Evolutionary conservation across 2,888 invertebrate species (phyloP).

Genomic region (Temnothorax unifasciatus): DNA sequence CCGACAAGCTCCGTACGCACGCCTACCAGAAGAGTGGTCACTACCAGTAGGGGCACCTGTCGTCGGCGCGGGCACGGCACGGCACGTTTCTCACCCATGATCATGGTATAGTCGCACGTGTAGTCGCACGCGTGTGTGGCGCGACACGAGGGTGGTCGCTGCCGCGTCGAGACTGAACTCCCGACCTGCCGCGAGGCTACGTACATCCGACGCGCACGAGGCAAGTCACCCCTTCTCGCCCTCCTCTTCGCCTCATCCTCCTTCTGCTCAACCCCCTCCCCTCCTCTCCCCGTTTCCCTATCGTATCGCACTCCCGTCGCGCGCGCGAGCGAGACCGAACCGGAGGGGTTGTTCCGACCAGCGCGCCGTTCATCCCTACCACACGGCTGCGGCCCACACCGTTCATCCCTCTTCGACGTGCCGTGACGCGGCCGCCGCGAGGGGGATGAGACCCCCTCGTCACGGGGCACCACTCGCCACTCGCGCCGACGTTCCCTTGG

Average conservation of each 20-base stretch:
- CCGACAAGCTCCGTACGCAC: slow-evolving; percentile 82
- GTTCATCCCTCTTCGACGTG: slow-evolving; percentile 70
- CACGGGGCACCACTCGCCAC: slow-evolving; percentile 33
- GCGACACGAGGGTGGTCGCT: slow-evolving; percentile 78
- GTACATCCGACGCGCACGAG: slow-evolving; percentile 80
- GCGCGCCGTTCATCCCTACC: slow-evolving; percentile 75
- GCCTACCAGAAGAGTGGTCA: slow-evolving; percentile 76
- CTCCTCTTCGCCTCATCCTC: not conserved
- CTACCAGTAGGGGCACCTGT: slow-evolving; percentile 76
- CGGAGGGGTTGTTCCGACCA: slow-evolving; percentile 45
- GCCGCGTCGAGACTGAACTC: slow-evolving; percentile 85
- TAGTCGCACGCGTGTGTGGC: slow-evolving; percentile 31
- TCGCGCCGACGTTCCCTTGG: slow-evolving; percentile 38
- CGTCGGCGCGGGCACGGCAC: slow-evolving; percentile 72
- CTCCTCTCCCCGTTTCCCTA: not conserved
- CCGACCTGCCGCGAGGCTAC: slow-evolving; percentile 78
- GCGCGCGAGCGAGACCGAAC: slow-evolving; percentile 32
- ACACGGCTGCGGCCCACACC: slow-evolving; percentile 4
- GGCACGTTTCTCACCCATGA: slow-evolving; percentile 76
- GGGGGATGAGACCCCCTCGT: slow-evolving; percentile 30
- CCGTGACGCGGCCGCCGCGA: slow-evolving; percentile 51
- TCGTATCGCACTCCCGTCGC: slow-evolving; percentile 30
- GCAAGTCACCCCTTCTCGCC: slow-evolving; percentile 65
- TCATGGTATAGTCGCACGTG: slow-evolving; percentile 43
- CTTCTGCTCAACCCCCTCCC: too few relatives aligned